A percentile compares a stretch with the other conserved stretches of the same genome.
These are phyloP conservation scores for Leptodactylus fallax DNA, from an alignment of 2,797 vertebrate species.

Conservation along the genomic window DNA sequence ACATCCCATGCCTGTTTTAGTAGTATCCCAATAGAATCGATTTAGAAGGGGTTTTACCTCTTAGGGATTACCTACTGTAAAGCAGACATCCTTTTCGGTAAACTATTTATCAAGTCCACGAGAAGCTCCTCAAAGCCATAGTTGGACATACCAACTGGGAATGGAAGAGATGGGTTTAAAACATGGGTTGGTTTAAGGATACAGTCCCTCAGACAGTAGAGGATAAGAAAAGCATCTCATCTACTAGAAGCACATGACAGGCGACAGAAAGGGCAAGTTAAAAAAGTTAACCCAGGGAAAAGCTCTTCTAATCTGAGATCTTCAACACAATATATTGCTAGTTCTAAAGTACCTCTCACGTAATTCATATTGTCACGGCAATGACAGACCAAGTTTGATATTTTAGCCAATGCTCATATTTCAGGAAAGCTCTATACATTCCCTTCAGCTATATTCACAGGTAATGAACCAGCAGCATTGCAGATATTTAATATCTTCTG, in stretches of 20 bases:
- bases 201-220: neutral
- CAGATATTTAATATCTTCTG: conserved; percentile 25
- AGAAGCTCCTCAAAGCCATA: no score
- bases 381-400: neutral
- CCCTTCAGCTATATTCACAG: conserved; percentile 4
- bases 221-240: neutral
- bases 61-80: no score
- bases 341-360: neutral
- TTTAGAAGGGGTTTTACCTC: no score
- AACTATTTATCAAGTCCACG: no score
- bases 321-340: neutral
- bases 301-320: neutral
- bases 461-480: conserved; percentile 20
- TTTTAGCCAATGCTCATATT: neutral
- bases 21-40: no score
- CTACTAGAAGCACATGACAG: neutral
- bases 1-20: no score
- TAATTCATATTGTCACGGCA: neutral
- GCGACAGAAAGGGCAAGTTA: neutral
- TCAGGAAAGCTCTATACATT: conserved; percentile 3
- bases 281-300: neutral
- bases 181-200: neutral
- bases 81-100: no score
- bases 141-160: no score
- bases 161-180: neutral